Conservation (phyloP, 2,888 invertebrate genomes). For the Pseudococcus viburni region DNA sequence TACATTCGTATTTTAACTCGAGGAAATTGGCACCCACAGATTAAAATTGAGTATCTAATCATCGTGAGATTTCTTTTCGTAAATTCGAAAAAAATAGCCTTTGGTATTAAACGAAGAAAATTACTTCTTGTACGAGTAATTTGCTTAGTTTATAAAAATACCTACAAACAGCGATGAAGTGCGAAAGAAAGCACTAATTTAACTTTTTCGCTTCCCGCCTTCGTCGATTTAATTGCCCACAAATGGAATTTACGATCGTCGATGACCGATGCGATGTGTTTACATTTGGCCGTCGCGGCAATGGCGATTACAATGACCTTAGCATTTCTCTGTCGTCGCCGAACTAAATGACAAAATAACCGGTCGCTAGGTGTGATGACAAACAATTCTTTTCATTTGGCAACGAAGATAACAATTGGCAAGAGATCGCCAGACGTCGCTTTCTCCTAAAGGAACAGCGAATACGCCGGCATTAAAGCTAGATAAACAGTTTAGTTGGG, state of each 20-base stretch:
- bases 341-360: slow-evolving; percentile 41
- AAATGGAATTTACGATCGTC: neutral
- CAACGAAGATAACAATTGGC: slow-evolving; percentile 44
- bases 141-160: neutral
- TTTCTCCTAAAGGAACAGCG: slow-evolving; percentile 49
- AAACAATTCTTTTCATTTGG: slow-evolving; percentile 57
- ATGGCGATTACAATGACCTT: slow-evolving; percentile 43
- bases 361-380: slow-evolving; percentile 48
- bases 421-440: slow-evolving; percentile 50
- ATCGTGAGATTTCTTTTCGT: neutral
- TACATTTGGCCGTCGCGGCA: neutral
- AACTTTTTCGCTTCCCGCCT: neutral
- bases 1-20: too few relatives aligned
- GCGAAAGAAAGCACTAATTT: neutral
- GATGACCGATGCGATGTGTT: neutral
- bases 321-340: slow-evolving; percentile 15
- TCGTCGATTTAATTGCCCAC: neutral
- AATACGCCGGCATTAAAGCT: slow-evolving; percentile 46
- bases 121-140: neutral
- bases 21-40: too few relatives aligned
- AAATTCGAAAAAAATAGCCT: neutral
- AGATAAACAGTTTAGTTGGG: slow-evolving; percentile 52
- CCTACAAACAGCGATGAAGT: neutral
- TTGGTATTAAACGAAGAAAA: neutral
- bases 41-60: neutral